Percentiles rank a stretch among this genome's conserved stretches.
These are phyloP conservation scores for Lutjanus campechanus DNA, from an alignment of 2,797 vertebrate genomes.

Conservation along the genomic window DNA sequence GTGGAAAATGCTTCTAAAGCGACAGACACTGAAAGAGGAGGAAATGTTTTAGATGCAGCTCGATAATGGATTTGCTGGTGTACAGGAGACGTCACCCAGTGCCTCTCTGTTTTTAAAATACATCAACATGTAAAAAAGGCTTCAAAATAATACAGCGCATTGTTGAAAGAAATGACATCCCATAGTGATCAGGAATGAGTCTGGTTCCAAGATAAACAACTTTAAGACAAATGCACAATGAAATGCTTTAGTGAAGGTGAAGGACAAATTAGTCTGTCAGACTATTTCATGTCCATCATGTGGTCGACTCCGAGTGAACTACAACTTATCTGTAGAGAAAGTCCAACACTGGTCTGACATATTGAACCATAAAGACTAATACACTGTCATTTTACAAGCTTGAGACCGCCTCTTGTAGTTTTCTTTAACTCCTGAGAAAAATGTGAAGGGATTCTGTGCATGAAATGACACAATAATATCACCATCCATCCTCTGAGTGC, in stretches of 20 bases:
- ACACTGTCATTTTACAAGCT: too few relatives aligned
- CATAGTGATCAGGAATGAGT: background rate
- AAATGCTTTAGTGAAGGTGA: conserved; percentile 15
- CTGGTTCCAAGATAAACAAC: background rate
- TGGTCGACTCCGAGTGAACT: background rate
- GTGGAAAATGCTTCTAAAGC: conserved; percentile 27
- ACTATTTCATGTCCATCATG: background rate
- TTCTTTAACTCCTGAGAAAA: too few relatives aligned
- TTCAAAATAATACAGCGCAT: background rate
- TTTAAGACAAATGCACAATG: background rate
- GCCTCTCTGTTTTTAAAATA: background rate
- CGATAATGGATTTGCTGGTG: conserved; percentile 19
- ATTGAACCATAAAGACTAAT: background rate
- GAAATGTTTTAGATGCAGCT: conserved; percentile 24
- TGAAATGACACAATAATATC: background rate
- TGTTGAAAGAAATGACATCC: background rate
- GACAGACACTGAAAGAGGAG: conserved; percentile 2
- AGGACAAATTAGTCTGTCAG: conserved; percentile 4
- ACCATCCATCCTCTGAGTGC: background rate
- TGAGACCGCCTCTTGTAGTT: background rate
- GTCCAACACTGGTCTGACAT: background rate
- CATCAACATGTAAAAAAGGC: background rate
- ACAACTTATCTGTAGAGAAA: background rate
- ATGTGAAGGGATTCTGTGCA: background rate
- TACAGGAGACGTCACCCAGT: background rate